phyloP scores from a whole-genome alignment of 2,888 invertebrate genomes.

The Ceriagrion tenellum region DNA sequence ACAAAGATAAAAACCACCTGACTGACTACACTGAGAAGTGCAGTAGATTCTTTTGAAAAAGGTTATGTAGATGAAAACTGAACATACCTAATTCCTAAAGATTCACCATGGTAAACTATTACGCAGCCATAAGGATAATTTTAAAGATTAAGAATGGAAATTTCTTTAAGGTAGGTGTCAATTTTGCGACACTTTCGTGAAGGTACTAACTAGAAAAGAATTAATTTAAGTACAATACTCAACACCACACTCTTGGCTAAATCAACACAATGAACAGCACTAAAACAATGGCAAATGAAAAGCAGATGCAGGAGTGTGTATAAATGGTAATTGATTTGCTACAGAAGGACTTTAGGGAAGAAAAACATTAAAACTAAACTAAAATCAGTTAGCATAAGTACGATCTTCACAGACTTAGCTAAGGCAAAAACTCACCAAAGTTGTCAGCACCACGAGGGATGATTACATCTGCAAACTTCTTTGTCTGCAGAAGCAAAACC shows the following conservation, averaged over 20 bases:
- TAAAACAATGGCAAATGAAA: background rate
- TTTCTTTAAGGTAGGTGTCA: too few relatives aligned
- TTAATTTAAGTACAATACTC: too few relatives aligned
- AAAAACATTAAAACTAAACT: background rate
- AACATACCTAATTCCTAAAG: too few relatives aligned
- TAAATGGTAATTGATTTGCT: background rate
- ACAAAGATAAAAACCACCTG: too few relatives aligned
- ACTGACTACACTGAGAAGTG: too few relatives aligned
- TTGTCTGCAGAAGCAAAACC: constrained; percentile 86
- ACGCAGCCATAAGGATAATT: too few relatives aligned
- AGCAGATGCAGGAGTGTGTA: background rate
- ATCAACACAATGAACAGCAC: background rate
- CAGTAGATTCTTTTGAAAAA: too few relatives aligned
- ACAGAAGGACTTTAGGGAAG: background rate
- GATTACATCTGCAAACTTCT: constrained; percentile 99
- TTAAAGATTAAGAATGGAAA: too few relatives aligned
- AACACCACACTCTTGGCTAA: background rate
- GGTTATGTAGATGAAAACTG: too few relatives aligned
- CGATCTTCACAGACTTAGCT: too few relatives aligned
- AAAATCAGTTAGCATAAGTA: background rate
- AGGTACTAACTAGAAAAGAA: background rate
- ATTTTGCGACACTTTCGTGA: too few relatives aligned
- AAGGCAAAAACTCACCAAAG: constrained; percentile 84
- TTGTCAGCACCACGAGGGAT: constrained; percentile 99
- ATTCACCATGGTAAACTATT: too few relatives aligned